Evolutionary conservation across 2,113 vertebrate species (phyloP).

Genomic region (Eretmochelys imbricata): DNA sequence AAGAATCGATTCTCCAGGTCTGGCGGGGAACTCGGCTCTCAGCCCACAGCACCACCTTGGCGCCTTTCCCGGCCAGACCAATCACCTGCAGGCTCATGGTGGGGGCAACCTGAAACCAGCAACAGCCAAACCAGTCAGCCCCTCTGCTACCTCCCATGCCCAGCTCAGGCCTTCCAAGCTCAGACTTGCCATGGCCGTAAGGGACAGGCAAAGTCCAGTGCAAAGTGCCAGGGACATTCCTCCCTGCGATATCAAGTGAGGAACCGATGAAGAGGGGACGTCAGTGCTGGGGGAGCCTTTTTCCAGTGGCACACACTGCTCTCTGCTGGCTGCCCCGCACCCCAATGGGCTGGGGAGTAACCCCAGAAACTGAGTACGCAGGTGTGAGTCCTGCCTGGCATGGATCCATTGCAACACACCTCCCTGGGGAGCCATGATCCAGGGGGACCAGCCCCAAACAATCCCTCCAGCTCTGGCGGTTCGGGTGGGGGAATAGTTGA

Average conservation of each 20-base stretch:
- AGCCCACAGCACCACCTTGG: conserved; percentile 92
- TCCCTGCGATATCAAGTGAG: neutral
- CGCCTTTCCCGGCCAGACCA: conserved; percentile 81
- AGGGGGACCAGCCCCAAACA: neutral
- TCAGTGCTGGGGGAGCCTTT: neutral
- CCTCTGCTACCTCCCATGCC: neutral
- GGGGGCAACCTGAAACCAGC: conserved; percentile 80
- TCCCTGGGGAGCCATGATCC: neutral
- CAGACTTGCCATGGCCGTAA: neutral
- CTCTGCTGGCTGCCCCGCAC: neutral
- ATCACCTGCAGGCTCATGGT: conserved; percentile 94
- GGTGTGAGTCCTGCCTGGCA: neutral
- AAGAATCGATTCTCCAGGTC: conserved; percentile 84
- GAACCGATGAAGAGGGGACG: neutral
- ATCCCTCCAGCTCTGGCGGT: neutral
- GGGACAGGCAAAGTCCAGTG: neutral
- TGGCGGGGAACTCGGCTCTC: conserved; percentile 89
- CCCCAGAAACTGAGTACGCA: neutral
- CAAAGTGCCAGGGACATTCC: neutral
- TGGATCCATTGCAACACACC: neutral
- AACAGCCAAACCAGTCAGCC: neutral
- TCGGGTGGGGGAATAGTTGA: too few relatives aligned
- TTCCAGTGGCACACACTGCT: neutral
- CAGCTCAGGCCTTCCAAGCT: neutral
- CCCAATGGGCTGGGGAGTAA: neutral